These are phyloP conservation scores for Galerucella calmariensis DNA, from an alignment of 2,888 invertebrate species.

Conservation along the genomic window DNA sequence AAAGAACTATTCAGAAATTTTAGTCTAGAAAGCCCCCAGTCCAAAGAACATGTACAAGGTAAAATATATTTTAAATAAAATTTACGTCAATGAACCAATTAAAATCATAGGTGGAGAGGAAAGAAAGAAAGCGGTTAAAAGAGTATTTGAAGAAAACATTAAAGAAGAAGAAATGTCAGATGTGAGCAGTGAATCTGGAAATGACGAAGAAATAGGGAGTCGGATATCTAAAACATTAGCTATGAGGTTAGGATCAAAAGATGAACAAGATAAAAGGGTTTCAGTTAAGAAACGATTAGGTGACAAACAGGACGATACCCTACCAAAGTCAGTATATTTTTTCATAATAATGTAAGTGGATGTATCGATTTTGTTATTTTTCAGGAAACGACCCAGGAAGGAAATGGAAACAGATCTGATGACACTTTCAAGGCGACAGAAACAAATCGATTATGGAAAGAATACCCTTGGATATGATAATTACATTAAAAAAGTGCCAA, in stretches of 20 bases:
- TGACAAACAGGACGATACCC: slow-evolving; percentile 19
- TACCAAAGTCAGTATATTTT: slow-evolving; percentile 24
- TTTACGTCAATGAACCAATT: not conserved
- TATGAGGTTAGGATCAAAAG: slow-evolving; percentile 1
- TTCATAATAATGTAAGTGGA: not conserved
- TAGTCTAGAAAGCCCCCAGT: slow-evolving; percentile 38
- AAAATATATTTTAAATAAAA: not conserved
- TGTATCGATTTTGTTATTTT: slow-evolving; percentile 21
- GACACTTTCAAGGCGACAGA: slow-evolving; percentile 82
- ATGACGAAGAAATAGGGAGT: slow-evolving; percentile 11
- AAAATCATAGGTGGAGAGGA: not conserved
- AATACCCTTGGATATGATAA: slow-evolving; percentile 88
- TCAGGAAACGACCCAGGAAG: slow-evolving; percentile 35
- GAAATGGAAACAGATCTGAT: slow-evolving; percentile 76
- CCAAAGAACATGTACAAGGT: slow-evolving; percentile 20
- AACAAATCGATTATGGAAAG: slow-evolving; percentile 95
- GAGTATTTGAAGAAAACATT: slow-evolving; percentile 10
- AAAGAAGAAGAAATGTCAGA: not conserved
- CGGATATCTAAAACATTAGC: slow-evolving; percentile 25
- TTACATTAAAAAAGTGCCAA: slow-evolving; percentile 76
- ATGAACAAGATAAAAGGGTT: slow-evolving; percentile 8
- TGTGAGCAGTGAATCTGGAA: slow-evolving; percentile 1
- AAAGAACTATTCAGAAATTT: slow-evolving; percentile 50
- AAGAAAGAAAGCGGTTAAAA: slow-evolving; percentile 25
- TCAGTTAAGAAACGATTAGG: slow-evolving; percentile 39